Evolutionary conservation across 1,140 invertebrate species (phyloP).

Genomic region (Acromyrmex echinatior): DNA sequence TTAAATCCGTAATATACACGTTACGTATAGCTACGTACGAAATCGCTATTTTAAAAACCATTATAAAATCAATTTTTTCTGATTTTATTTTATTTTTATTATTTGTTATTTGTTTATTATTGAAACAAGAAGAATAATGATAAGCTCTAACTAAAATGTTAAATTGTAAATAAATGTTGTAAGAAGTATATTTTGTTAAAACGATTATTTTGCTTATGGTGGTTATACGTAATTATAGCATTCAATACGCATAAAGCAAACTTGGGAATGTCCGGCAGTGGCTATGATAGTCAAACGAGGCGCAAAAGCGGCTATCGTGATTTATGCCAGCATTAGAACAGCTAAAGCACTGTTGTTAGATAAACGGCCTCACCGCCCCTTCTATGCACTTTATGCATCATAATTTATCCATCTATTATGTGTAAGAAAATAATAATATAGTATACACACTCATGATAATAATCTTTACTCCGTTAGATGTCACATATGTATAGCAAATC

Average conservation of each 20-base stretch:
- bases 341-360: constrained; percentile 37
- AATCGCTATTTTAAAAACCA: constrained; percentile 7
- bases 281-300: constrained; percentile 4
- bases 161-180: neutral
- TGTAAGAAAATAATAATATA: constrained; percentile 28
- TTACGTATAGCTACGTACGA: neutral
- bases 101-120: constrained; percentile 1
- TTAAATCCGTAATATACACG: constrained; percentile 21
- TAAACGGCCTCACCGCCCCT: constrained; percentile 7
- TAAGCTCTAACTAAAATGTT: constrained; percentile 1
- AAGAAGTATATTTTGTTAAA: neutral
- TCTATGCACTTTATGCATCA: constrained; percentile 9
- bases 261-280: neutral
- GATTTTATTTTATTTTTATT: constrained; percentile 38
- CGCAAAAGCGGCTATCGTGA: constrained; percentile 28
- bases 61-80: neutral
- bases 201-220: neutral
- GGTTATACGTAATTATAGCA: neutral
- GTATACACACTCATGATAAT: neutral
- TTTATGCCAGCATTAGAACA: constrained; percentile 22
- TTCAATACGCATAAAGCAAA: constrained; percentile 11
- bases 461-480: neutral
- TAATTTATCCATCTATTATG: constrained; percentile 16
- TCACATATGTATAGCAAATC: neutral
- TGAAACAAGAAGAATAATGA: neutral